Base-by-base conservation (phyloP, 2,113 vertebrate genomes). In the Sinocyclocheilus anophthalmus region DNA sequence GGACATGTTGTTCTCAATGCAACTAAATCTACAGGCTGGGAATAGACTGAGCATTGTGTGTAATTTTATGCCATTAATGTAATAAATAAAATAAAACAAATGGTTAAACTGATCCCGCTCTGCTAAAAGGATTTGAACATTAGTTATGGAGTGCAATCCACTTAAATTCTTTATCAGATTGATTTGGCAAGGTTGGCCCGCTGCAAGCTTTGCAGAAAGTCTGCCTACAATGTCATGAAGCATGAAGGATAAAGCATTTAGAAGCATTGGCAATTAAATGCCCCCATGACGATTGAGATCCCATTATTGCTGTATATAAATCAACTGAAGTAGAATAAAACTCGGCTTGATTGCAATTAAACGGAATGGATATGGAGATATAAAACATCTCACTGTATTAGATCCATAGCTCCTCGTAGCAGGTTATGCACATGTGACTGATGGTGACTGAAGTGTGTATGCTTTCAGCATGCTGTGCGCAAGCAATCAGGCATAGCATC, bases 141-240 rank as follows among this genome's bases (percentile, higher is more conserved):
- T 65, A 72, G 73, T 83, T 59, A 67, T 86, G 55, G 16, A 83
- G 84, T 37, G 76, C 45, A 81, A 75, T 86, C 69, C 76, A 75
- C 73, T 80, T 86, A 22, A 79, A 86, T 80, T 84, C 76, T 76
- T 77, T 22, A 75, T 85, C 63, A 50, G 55, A 73, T 86, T 76
- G 77, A 72, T 53, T 88, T 69, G 75, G 81, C 76, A 84, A 42
- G 50, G 73, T 20, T 24, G 45, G 37, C 76, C 70, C 76, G 55
- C 33, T 75, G 82, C 59, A 73, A 59, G 26, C 83, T 81, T 63
- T n/a, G n/a, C 77, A 81, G 65, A 84, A 75, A 37, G 67, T 63
- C 20, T 79, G 26, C 72, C 37, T 67, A 16, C 55, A 67, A 39
- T 13, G 72, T 75, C 26, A 26, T 26, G 26, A 26, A 26, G 53